A percentile compares a stretch with the other conserved stretches of the same genome.
Conservation (phyloP, 2,888 invertebrate species). For the Ophion ellenae region DNA sequence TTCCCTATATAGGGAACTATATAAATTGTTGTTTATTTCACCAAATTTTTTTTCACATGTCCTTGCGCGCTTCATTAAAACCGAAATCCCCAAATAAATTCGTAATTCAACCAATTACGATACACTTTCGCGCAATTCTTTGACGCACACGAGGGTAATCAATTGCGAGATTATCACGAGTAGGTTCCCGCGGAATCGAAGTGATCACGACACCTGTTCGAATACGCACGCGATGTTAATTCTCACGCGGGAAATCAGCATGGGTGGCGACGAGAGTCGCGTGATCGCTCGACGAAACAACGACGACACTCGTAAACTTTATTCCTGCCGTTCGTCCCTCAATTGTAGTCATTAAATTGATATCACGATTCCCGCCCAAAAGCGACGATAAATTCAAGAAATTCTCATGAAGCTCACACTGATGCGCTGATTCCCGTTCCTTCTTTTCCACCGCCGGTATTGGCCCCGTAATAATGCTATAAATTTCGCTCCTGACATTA, state of each 20-base stretch:
- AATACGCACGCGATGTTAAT: slow-evolving; percentile 15
- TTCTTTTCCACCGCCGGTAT: background rate
- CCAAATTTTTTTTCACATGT: no score
- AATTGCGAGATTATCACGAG: slow-evolving; percentile 35
- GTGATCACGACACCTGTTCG: background rate
- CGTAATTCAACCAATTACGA: background rate
- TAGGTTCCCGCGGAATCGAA: background rate
- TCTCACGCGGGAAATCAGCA: background rate
- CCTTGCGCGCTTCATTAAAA: no score
- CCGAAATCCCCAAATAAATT: background rate
- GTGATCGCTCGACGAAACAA: slow-evolving; percentile 29
- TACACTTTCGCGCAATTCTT: background rate
- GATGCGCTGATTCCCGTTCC: no score
- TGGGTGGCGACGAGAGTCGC: slow-evolving; percentile 43
- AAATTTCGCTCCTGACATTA: no score
- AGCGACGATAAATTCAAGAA: background rate
- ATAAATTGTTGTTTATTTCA: no score
- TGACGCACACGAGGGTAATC: slow-evolving; percentile 13
- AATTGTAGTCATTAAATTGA: slow-evolving; percentile 37
- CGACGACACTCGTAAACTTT: slow-evolving; percentile 14
- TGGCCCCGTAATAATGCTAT: no score
- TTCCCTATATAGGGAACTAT: no score
- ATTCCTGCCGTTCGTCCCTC: slow-evolving; percentile 16
- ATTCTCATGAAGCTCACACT: background rate
- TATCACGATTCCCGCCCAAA: background rate